Base-by-base conservation (phyloP, 2,797 vertebrate species). In the Gymnothorax reevesii region DNA sequence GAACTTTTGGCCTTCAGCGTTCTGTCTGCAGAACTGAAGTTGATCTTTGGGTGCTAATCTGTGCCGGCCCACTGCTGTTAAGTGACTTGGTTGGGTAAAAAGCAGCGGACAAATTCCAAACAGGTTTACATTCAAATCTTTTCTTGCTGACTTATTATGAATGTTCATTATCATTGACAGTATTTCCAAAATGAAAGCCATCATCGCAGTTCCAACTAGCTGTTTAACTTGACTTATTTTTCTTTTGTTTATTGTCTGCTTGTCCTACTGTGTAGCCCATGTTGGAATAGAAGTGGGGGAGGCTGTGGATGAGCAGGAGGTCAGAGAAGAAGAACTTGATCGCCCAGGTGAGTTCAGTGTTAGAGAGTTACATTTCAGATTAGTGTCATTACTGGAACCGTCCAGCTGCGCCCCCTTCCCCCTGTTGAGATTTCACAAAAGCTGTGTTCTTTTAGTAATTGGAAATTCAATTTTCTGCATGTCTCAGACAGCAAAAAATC, bases 271-370 rank as follows among this genome's bases (percentile, higher is more conserved):
- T 15, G 60, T 86, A 96, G 96, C 91, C 84, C 91, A 94, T 25
- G 92, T 92, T 86, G 89, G 94, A 77, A 92, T 94, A 0, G 96
- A 97, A 86, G 93, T 93, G 89, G 96, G 94, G 90, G 95, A 95
- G 59, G 94, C 90, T 0, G 96, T 96, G 55, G 94, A 96, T 1
- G 94, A 95, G 42, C 93, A 92, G 8, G 85, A 83, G 33, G 25
- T 60, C 22, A 15, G 94, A 87, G 95, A 96, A 88, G 92, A 97
- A 89, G 95, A 91, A 0, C 93, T 96, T 87, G 96, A 97, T 73
- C 97, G 95, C 13, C 96, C 97, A 95, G 98, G 98, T 99, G 86
- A 22, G 86, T 86, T 9, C 27, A 27, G 22, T 71, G 64, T n/a
- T n/a, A n/a, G n/a, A n/a, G n/a, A n/a, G n/a, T 42, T 12, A 42